A percentile compares a stretch with the other conserved stretches of the same genome.
phyloP scores from a whole-genome alignment of 2,888 invertebrate genomes.

The Melieria omissa region DNA sequence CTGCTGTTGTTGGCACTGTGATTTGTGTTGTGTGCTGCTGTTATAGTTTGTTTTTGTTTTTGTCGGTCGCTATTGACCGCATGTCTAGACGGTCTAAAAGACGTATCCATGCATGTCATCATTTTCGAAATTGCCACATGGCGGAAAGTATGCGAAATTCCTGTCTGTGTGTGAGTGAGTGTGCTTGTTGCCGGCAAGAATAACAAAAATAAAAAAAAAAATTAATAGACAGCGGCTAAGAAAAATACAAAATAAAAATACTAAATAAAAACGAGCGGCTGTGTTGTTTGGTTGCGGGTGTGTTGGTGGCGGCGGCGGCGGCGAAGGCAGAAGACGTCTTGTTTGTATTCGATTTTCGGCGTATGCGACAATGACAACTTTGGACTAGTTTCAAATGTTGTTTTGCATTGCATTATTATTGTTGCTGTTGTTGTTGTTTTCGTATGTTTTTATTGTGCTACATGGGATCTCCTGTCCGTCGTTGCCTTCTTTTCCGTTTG shows the following conservation, averaged over 20 bases:
- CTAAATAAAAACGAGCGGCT: slow-evolving; percentile 14
- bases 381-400: slow-evolving; percentile 44
- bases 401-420: slow-evolving; percentile 17
- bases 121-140: slow-evolving; percentile 36
- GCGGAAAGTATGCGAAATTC: slow-evolving; percentile 29
- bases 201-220: slow-evolving; percentile 25
- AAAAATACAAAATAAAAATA: slow-evolving; percentile 21
- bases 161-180: not conserved
- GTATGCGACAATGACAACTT: slow-evolving; percentile 43
- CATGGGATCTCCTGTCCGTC: too few relatives aligned
- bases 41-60: slow-evolving; percentile 13
- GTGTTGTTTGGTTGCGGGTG: slow-evolving; percentile 12
- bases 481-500: too few relatives aligned
- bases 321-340: slow-evolving; percentile 11
- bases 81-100: slow-evolving; percentile 36
- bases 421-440: slow-evolving; percentile 21
- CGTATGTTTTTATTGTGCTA: slow-evolving; percentile 10
- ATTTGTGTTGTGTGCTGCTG: not conserved
- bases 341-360: slow-evolving; percentile 13
- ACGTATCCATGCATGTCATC: slow-evolving; percentile 19
- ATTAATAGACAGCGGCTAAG: slow-evolving; percentile 28
- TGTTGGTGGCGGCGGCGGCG: not conserved
- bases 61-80: slow-evolving; percentile 27
- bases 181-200: slow-evolving; percentile 17
- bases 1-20: not conserved